Conservation (phyloP, 2,888 invertebrate species). For the Cheiracanthium punctorium region DNA sequence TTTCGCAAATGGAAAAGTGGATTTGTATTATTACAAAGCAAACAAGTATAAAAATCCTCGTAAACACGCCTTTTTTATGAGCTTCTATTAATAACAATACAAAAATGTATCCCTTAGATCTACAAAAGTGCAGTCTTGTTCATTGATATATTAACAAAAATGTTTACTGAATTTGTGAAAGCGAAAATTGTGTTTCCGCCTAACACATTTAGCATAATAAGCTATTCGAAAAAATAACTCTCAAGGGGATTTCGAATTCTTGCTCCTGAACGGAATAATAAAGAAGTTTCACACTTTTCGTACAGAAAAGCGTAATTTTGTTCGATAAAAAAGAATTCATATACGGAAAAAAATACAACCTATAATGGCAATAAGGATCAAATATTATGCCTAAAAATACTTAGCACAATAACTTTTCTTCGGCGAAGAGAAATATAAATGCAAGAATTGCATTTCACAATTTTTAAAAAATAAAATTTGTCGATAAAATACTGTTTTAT, state of each 20-base stretch:
- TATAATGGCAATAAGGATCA: neutral
- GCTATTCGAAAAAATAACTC: neutral
- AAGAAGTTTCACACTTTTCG: neutral
- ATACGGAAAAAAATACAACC: neutral
- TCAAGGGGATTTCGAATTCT: neutral
- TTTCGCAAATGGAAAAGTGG: neutral
- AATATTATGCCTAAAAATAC: no score
- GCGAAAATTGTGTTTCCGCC: neutral
- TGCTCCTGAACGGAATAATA: neutral
- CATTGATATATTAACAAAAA: neutral
- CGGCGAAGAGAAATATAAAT: no score
- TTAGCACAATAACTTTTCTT: no score
- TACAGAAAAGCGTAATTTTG: neutral
- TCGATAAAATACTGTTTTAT: no score
- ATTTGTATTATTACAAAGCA: neutral
- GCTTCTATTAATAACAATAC: neutral
- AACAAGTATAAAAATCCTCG: neutral
- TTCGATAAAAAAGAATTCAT: neutral
- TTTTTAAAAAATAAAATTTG: no score
- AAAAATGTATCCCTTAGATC: neutral
- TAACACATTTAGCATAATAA: constrained; percentile 7
- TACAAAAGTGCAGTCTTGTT: neutral
- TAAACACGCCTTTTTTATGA: neutral
- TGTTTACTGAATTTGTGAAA: neutral
- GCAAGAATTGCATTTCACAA: no score